phyloP scores from a whole-genome alignment of 1,140 invertebrate species.

The Notospermus geniculatus region DNA sequence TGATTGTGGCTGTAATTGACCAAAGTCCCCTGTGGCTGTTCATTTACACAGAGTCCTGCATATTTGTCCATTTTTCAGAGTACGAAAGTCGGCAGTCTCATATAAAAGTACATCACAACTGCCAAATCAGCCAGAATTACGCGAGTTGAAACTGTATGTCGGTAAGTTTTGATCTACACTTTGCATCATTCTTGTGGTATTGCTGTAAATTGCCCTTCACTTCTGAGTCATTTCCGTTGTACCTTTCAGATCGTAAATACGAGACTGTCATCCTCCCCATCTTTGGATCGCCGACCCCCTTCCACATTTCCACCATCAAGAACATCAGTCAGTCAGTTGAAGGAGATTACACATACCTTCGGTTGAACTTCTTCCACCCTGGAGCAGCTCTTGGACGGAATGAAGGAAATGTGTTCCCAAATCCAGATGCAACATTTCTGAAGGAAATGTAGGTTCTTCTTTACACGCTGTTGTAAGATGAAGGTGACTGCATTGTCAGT shows the following conservation, averaged over 20 bases:
- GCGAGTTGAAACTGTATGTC: constrained; percentile 92
- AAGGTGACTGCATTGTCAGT: too few species aligned
- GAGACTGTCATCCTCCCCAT: constrained; percentile 96
- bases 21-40: too few species aligned
- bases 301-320: constrained; percentile 98
- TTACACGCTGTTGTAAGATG: too few species aligned
- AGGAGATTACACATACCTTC: constrained; percentile 97
- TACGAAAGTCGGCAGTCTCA: constrained; percentile 85
- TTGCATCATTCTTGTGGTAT: constrained; percentile 6
- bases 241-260: constrained; percentile 84
- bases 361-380: constrained; percentile 99
- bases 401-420: constrained; percentile 83
- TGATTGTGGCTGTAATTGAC: too few species aligned
- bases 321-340: constrained; percentile 98
- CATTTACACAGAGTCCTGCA: too few species aligned
- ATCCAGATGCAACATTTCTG: constrained; percentile 93
- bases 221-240: constrained; percentile 12
- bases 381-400: constrained; percentile 79
- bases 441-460: constrained; percentile 87
- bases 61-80: constrained; percentile 52
- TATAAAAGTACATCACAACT: constrained; percentile 91
- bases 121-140: constrained; percentile 90
- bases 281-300: constrained; percentile 93
- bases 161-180: constrained; percentile 61
- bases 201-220: constrained; percentile 28